Evolutionary conservation across 2,113 vertebrate genomes (phyloP), one percentile per base, ranked within the genome.

Genomic region (Etia nguti): DNA sequence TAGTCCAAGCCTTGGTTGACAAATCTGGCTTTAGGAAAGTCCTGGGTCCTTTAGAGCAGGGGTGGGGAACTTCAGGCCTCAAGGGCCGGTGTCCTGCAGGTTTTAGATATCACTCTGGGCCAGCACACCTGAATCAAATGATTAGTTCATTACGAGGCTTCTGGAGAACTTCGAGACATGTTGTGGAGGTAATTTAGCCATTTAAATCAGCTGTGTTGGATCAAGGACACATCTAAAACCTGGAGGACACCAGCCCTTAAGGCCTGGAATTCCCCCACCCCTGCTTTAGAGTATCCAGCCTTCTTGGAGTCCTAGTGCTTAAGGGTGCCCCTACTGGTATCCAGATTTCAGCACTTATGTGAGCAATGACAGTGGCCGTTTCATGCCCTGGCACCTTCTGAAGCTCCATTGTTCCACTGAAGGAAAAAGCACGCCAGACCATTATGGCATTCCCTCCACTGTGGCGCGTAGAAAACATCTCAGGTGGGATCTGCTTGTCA

Each of bases 161-260:
- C 31, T 4, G 1, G 60, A 65, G 60, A 65, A 65, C 10, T 65
- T 18, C 59, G n/a, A 38, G 60, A 65, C 6, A 65, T 65, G 18
- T 65, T n/a, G 31, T 5, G 18, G 18, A 36, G 18, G 18, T n/a
- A 10, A 62, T 62, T 62, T 62, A 36, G 18, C 4, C 31, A 36
- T 62, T 62, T 62, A 36, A 7, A 36, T 65, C 2, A 36, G 31
- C 31, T 65, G 60, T 59, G 15, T 36, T 65, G 60, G 60, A n/a
- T 65, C 18, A 0, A 62, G 31, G 18, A n/a, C 31, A 65, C 0
- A 36, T 65, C 60, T 65, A 0, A 65, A 12, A 36, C 31, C 60
- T 12, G 60, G 31, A 65, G 18, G 1, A 12, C 18, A 36, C 31
- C 1, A 18, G 59, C 10, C 18, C 2, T 2, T 62, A 18, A 36